Conservation (phyloP, 92 coral and sea anemone genomes). For the Ricordea florida region DNA sequence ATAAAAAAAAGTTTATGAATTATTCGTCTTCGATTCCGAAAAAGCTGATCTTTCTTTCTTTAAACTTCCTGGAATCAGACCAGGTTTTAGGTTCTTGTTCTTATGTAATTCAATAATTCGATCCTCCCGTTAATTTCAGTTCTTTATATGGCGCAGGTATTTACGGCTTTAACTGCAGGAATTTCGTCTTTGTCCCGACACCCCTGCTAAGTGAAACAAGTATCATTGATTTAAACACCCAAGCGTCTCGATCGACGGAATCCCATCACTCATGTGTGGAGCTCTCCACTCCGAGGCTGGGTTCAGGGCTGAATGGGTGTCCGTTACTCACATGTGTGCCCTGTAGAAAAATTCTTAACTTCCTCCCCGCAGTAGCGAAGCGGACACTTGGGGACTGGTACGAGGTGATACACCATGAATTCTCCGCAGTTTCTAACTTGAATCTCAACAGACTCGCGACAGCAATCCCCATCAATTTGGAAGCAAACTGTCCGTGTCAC, state of each 20-base stretch:
- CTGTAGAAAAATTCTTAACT: not conserved
- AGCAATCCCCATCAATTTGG: slow-evolving; percentile 39
- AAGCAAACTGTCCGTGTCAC: slow-evolving; percentile 45
- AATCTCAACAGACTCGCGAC: slow-evolving; percentile 16
- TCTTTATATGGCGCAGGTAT: no score
- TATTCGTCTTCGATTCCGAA: not conserved
- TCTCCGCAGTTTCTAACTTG: slow-evolving; percentile 49
- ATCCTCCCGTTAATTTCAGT: not conserved
- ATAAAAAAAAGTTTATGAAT: not conserved
- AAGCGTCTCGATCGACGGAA: no score
- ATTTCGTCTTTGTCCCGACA: no score
- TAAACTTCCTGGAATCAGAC: not conserved
- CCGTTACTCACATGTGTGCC: not conserved
- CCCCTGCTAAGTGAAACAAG: no score
- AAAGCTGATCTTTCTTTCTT: not conserved
- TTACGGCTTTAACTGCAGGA: no score
- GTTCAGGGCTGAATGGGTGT: not conserved
- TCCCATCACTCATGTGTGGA: no score
- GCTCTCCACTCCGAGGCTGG: no score
- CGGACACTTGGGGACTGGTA: slow-evolving; percentile 38
- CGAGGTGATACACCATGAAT: slow-evolving; percentile 39
- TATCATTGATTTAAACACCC: no score
- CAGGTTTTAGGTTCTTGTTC: not conserved
- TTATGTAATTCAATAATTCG: not conserved
- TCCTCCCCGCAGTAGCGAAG: slow-evolving; percentile 43